These are phyloP conservation scores for Chaetodon auriga DNA, from an alignment of 2,113 vertebrate species.

Conservation along the genomic window DNA sequence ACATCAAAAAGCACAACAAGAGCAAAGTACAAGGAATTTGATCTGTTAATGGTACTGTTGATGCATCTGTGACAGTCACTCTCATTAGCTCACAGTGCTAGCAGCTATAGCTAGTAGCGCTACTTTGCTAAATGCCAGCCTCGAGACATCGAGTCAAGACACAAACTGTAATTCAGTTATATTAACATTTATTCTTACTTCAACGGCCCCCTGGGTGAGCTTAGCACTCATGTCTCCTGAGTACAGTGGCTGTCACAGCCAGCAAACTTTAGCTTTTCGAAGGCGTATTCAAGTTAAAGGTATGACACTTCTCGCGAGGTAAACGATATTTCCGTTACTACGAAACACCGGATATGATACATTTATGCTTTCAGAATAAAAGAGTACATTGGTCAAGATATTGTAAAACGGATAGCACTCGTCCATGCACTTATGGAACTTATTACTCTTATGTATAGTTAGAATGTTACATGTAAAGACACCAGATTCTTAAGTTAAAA, in stretches of 20 bases:
- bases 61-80: neutral
- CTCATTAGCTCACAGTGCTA: slow-evolving; percentile 47
- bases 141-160: neutral
- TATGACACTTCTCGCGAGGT: slow-evolving; percentile 38
- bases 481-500: neutral
- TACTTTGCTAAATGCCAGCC: neutral
- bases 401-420: neutral
- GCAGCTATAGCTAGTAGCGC: slow-evolving; percentile 5
- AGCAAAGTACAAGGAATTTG: neutral
- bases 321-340: neutral
- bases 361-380: slow-evolving; percentile 49
- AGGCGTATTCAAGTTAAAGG: neutral
- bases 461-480: neutral
- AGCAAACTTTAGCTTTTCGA: neutral
- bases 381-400: neutral
- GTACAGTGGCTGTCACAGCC: neutral
- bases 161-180: neutral
- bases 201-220: slow-evolving; percentile 71
- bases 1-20: neutral
- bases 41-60: neutral
- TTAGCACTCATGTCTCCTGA: slow-evolving; percentile 39
- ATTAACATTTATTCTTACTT: slow-evolving; percentile 49
- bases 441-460: neutral
- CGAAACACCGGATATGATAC: neutral
- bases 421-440: too few species aligned